Evolutionary conservation across 2,113 vertebrate genomes (phyloP).

Genomic region (Leptodactylus fuscus): DNA sequence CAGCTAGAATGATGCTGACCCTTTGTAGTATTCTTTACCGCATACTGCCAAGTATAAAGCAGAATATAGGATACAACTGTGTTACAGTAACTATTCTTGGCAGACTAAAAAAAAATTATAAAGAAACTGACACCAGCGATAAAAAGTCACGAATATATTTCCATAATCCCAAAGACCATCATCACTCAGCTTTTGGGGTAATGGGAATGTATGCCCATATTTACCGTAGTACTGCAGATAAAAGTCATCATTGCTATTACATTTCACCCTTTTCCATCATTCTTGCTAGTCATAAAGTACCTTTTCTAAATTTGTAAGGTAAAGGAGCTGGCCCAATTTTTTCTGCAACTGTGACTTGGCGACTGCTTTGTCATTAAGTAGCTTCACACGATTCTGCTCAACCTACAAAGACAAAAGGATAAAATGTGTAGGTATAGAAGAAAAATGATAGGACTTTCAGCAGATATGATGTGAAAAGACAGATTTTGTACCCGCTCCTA

Average conservation of each 20-base stretch:
- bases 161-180: background rate
- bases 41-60: background rate
- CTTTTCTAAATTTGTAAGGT: slow-evolving; percentile 96
- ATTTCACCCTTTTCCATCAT: no score
- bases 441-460: background rate
- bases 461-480: background rate
- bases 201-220: background rate
- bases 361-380: slow-evolving; percentile 93
- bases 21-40: background rate
- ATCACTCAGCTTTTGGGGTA: background rate
- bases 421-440: background rate
- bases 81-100: background rate
- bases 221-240: background rate
- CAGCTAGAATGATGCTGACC: background rate
- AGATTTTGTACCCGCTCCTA: background rate
- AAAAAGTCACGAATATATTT: background rate
- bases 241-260: background rate
- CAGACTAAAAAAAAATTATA: no score
- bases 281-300: slow-evolving; percentile 76
- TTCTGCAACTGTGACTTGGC: slow-evolving; percentile 96
- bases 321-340: slow-evolving; percentile 95
- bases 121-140: no score
- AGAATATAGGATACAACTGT: background rate
- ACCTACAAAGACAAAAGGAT: slow-evolving; percentile 76
- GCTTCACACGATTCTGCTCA: slow-evolving; percentile 93